Base-by-base conservation (phyloP, 2,888 invertebrate genomes). In the Parnassius smintheus region DNA sequence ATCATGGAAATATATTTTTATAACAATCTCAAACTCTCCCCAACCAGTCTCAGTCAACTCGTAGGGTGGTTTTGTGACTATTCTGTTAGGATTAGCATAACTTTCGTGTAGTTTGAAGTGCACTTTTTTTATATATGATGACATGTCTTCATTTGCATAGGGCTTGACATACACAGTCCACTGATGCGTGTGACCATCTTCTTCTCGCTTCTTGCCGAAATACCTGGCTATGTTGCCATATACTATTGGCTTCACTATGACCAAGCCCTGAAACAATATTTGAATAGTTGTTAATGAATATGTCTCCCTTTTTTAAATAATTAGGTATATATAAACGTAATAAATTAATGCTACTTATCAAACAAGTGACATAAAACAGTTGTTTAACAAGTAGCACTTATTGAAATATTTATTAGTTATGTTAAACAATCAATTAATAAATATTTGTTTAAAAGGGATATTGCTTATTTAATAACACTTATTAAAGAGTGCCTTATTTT, bases 1-100 rank as follows among this genome's bases (percentile, higher is more conserved):
- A 92, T 99, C 99, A 79, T 97, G 96, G 76, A 99, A 99, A 84
- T 98, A 98, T 67, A 99, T 97, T 84, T 99, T 99, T 61, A 99
- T 98, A 46, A 98, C 96, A 69, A 99, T 97, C 88, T 99, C 99
- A 83, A 99, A 99, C 90, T 99, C 99, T 70, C 99, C 99, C 99
- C 99, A 99, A 1, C 99, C 99, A 0, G 99, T 99, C 87, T 99
- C 99, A 0, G 97, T 97, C 8, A 99, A 94, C 91, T 99, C 99
- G 80, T 98, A 99, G 0, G 99, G 99, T 0, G 98, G 98, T 81
- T 98, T 97, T 0, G 97, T 96, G 0, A 99, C 94, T 69, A 98
- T 97, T 80, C 99, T 93, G 81, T 98, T 98, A 1, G 96, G 97
- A 86, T 98, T 99, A 0, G 96, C 94, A 77, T 99, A 99, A 83